These are phyloP conservation scores for Formica exsecta DNA, from an alignment of 1,140 invertebrate genomes.

Conservation along the genomic window DNA sequence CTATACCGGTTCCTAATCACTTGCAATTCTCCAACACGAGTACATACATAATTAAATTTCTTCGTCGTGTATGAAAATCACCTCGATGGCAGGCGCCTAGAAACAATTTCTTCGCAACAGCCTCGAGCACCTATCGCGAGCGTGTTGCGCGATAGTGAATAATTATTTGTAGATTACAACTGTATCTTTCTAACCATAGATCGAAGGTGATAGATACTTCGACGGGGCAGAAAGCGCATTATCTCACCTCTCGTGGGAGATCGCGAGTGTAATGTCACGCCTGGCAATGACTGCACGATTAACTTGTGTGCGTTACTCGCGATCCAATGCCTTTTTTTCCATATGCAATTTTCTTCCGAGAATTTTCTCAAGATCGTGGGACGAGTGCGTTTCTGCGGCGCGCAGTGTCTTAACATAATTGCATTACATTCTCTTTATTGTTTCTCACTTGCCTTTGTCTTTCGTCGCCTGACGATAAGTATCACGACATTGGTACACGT, in stretches of 20 bases:
- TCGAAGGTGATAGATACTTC: slow-evolving; percentile 35
- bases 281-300: slow-evolving; percentile 56
- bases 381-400: neutral
- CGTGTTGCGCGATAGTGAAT: slow-evolving; percentile 42
- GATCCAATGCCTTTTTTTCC: slow-evolving; percentile 28
- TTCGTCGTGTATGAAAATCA: slow-evolving; percentile 8
- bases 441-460: slow-evolving; percentile 38
- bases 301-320: slow-evolving; percentile 55
- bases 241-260: slow-evolving; percentile 50
- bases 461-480: slow-evolving; percentile 40
- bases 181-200: slow-evolving; percentile 47
- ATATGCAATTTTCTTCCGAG: slow-evolving; percentile 45
- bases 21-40: slow-evolving; percentile 9
- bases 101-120: slow-evolving; percentile 44
- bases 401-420: slow-evolving; percentile 63
- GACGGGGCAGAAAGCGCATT: slow-evolving; percentile 17
- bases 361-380: slow-evolving; percentile 54
- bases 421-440: slow-evolving; percentile 62
- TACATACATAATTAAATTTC: slow-evolving; percentile 38
- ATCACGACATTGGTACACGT: slow-evolving; percentile 4
- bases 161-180: slow-evolving; percentile 52
- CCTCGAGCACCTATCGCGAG: slow-evolving; percentile 9
- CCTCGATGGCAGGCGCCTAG: slow-evolving; percentile 16
- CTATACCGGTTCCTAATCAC: slow-evolving; percentile 24
- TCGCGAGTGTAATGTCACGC: slow-evolving; percentile 50